A percentile compares a stretch with the other conserved stretches of the same genome.
phyloP scores from a whole-genome alignment of 1,140 invertebrate genomes.

The Cydia strobilella region DNA sequence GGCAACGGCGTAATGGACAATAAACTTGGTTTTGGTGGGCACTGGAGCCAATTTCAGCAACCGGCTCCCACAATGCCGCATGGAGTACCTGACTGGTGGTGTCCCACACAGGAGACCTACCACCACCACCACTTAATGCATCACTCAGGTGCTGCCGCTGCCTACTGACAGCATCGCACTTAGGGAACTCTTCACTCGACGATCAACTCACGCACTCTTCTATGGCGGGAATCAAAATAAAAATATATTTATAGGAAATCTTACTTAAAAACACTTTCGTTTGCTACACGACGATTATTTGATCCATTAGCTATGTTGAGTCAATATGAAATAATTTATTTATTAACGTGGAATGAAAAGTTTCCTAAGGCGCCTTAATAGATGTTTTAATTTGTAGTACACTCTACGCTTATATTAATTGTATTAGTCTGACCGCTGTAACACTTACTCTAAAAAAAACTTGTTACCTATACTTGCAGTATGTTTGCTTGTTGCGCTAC shows the following conservation, averaged over 20 bases:
- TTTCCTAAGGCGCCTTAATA: slow-evolving; percentile 66
- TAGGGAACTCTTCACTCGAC: slow-evolving; percentile 78
- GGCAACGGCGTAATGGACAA: slow-evolving; percentile 73
- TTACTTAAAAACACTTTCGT: not conserved
- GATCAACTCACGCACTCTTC: slow-evolving; percentile 35
- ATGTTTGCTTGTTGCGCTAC: not conserved
- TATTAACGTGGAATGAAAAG: slow-evolving; percentile 73
- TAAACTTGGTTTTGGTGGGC: slow-evolving; percentile 68
- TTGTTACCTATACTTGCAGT: not conserved
- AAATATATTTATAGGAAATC: not conserved
- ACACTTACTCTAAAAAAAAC: not conserved
- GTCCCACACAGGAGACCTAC: slow-evolving; percentile 74
- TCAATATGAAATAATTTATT: not conserved
- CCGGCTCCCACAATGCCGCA: slow-evolving; percentile 67
- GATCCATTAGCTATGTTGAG: slow-evolving; percentile 4
- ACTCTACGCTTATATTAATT: slow-evolving; percentile 67
- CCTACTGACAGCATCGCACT: slow-evolving; percentile 79
- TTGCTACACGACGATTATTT: not conserved
- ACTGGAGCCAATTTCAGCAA: slow-evolving; percentile 74
- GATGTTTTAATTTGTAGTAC: slow-evolving; percentile 48
- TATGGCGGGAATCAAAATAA: not conserved
- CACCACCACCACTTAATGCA: slow-evolving; percentile 77
- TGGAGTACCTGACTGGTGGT: slow-evolving; percentile 76
- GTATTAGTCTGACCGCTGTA: slow-evolving; percentile 46
- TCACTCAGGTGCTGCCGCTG: slow-evolving; percentile 74